Conservation (phyloP, 30 jellyfish, hydroid and myxozoan species). For the Haliclystus octoradiatus region DNA sequence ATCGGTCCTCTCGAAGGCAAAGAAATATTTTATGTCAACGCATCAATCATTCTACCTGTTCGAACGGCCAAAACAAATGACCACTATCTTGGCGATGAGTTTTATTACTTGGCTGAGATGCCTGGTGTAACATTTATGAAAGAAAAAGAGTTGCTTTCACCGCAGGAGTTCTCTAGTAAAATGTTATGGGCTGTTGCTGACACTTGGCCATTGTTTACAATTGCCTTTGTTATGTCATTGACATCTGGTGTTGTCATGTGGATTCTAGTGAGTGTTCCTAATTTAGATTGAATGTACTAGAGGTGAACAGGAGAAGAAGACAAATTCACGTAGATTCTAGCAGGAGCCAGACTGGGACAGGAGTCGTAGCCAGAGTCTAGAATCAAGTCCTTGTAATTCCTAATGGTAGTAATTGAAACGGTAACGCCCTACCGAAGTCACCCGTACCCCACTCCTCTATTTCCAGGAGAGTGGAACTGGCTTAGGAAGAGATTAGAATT, state of each 20-base stretch:
- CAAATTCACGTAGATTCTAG: too few species aligned
- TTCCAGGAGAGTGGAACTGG: too few species aligned
- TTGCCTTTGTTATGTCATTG: neutral
- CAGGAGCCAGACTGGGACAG: too few species aligned
- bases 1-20: slow-evolving; percentile 1
- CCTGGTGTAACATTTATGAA: neutral
- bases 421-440: too few species aligned
- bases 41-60: neutral
- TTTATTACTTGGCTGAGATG: neutral
- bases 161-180: neutral
- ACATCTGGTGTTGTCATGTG: neutral
- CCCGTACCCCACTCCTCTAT: too few species aligned
- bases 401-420: too few species aligned
- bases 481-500: too few species aligned
- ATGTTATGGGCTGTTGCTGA: neutral
- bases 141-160: neutral
- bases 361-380: too few species aligned
- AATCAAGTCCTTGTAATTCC: too few species aligned
- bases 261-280: slow-evolving; percentile 1
- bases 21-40: neutral
- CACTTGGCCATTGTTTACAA: neutral
- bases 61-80: neutral
- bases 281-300: too few species aligned
- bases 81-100: neutral
- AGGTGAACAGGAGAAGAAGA: too few species aligned